Percentiles rank a stretch among this genome's conserved stretches.
Conservation (phyloP, 2,113 vertebrate species). For the Electrona antarctica region DNA sequence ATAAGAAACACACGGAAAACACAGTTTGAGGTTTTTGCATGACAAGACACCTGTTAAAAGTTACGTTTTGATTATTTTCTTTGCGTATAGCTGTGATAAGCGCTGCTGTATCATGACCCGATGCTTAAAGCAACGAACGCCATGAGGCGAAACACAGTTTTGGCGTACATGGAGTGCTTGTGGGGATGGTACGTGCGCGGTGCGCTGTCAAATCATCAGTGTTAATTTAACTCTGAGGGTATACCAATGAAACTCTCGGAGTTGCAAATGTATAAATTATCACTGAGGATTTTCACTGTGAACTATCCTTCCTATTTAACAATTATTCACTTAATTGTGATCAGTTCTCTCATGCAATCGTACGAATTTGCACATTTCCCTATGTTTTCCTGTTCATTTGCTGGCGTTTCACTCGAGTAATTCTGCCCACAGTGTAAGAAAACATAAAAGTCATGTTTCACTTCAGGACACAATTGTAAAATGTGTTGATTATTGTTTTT, state of each 20-base stretch:
- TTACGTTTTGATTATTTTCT: conserved; percentile 17
- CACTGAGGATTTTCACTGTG: background rate
- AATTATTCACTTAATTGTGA: background rate
- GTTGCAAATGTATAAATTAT: background rate
- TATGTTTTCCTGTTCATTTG: background rate
- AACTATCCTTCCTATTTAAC: background rate
- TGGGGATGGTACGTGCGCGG: conserved; percentile 25
- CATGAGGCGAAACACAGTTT: conserved; percentile 34
- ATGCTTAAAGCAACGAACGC: conserved; percentile 52
- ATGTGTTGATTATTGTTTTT: no score
- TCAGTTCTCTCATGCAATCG: background rate
- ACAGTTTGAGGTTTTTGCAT: conserved; percentile 56
- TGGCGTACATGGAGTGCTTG: conserved; percentile 12
- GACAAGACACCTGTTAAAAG: conserved; percentile 38
- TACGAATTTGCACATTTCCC: background rate
- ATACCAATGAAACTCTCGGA: no score
- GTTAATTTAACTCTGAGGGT: conserved; percentile 13
- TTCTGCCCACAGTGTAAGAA: background rate
- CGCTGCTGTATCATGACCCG: conserved; percentile 24
- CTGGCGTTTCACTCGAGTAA: background rate
- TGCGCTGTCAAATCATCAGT: conserved; percentile 5
- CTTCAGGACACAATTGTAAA: background rate
- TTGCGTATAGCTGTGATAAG: conserved; percentile 21
- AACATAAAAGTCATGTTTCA: background rate
- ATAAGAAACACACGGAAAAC: conserved; percentile 57